Percentiles rank a stretch among this genome's conserved stretches.
Conservation (phyloP, 2,113 vertebrate genomes). For the Plestiodon gilberti region DNA sequence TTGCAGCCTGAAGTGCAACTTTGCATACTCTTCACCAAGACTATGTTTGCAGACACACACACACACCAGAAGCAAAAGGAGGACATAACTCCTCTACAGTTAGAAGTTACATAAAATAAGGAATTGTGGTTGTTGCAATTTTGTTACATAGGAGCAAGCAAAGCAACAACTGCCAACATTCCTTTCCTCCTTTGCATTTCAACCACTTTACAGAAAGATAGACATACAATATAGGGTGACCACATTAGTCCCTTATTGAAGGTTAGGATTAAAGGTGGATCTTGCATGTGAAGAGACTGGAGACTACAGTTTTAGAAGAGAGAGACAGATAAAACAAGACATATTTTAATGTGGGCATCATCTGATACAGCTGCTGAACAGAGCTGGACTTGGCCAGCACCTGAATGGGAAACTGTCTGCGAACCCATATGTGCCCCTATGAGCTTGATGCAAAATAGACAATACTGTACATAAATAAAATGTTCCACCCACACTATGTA, state of each 20-base stretch:
- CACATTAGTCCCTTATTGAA: neutral
- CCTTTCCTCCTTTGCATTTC: neutral
- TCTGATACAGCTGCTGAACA: neutral
- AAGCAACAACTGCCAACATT: neutral
- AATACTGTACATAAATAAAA: neutral
- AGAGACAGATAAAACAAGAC: neutral
- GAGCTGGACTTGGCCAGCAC: neutral
- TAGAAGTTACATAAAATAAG: neutral
- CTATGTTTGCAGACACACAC: no score
- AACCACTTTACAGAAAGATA: no score
- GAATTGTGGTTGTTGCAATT: neutral
- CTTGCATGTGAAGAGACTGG: no score
- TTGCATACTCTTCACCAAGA: no score
- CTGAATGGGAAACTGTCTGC: no score
- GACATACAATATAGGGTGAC: neutral
- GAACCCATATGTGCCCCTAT: neutral
- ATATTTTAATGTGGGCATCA: neutral
- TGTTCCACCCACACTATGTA: neutral
- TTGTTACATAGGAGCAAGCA: neutral
- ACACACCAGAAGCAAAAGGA: neutral
- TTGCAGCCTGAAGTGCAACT: no score
- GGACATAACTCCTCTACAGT: neutral
- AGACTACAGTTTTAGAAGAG: neutral
- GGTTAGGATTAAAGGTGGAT: neutral
- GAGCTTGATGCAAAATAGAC: neutral